phyloP scores from a whole-genome alignment of 1,140 invertebrate genomes.

The Druon quercuslanigerum region DNA sequence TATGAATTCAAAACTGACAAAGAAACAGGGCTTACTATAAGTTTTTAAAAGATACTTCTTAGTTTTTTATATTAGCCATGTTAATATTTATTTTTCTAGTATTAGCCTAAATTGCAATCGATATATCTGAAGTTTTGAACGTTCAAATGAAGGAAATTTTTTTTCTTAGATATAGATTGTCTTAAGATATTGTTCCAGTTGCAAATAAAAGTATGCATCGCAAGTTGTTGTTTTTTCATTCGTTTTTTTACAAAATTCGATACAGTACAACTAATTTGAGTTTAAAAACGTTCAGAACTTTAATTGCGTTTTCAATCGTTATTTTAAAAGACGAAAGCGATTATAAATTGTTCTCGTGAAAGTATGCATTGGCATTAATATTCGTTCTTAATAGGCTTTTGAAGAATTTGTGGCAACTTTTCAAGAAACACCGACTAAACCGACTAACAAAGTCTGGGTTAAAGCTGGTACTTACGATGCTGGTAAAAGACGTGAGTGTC shows the following conservation, averaged over 20 bases:
- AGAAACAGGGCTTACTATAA: background rate
- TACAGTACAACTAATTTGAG: too few relatives aligned
- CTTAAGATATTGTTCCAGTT: too few relatives aligned
- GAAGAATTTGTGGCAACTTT: slow-evolving; percentile 98
- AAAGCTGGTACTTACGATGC: slow-evolving; percentile 98
- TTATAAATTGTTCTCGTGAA: background rate
- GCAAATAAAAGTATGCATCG: too few relatives aligned
- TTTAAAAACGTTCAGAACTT: too few relatives aligned
- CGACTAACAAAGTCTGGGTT: slow-evolving; percentile 93
- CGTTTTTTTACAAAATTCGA: too few relatives aligned
- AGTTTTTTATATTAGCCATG: background rate
- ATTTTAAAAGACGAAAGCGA: background rate
- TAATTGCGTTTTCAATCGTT: too few relatives aligned
- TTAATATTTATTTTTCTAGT: background rate
- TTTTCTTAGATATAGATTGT: too few relatives aligned
- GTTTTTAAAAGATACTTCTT: background rate
- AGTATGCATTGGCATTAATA: background rate
- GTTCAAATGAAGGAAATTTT: too few relatives aligned
- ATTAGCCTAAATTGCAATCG: too few relatives aligned
- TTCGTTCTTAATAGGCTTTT: slow-evolving; percentile 81
- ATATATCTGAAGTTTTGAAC: too few relatives aligned
- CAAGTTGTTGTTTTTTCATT: too few relatives aligned
- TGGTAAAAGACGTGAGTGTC: slow-evolving; percentile 87
- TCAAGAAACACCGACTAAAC: slow-evolving; percentile 89
- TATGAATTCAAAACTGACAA: background rate